These are phyloP conservation scores for Leptinotarsa rubiginosa DNA, from an alignment of 2,888 invertebrate genomes.

Conservation along the genomic window DNA sequence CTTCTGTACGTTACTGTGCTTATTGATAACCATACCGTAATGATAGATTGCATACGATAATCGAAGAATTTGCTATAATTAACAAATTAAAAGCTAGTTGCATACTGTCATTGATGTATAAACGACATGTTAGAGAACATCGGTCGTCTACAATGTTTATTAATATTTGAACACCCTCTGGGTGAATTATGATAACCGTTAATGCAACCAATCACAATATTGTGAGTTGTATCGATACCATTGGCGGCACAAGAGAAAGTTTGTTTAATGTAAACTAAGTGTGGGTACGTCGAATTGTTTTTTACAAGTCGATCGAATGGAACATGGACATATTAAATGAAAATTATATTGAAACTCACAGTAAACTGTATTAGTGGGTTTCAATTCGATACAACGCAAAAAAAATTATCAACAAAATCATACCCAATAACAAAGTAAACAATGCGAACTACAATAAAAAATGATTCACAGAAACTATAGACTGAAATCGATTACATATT, in stretches of 20 bases:
- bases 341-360: no score
- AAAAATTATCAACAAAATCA: no score
- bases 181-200: constrained; percentile 30
- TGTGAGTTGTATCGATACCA: constrained; percentile 9
- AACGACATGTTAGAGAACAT: constrained; percentile 19
- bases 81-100: constrained; percentile 21
- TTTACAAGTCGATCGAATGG: no score
- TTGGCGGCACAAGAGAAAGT: background rate
- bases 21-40: constrained; percentile 9
- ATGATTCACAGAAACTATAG: no score
- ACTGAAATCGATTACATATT: no score
- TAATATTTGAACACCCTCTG: constrained; percentile 24
- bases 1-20: constrained; percentile 2
- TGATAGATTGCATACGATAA: constrained; percentile 5
- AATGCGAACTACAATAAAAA: no score
- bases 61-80: constrained; percentile 21
- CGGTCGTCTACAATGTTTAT: constrained; percentile 19
- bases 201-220: constrained; percentile 27
- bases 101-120: constrained; percentile 30
- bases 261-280: background rate
- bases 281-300: background rate
- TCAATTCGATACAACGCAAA: no score
- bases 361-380: no score
- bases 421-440: no score
- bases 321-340: no score